Conservation (phyloP, 23 tunicate genomes). For the Phallusia fumigata region DNA sequence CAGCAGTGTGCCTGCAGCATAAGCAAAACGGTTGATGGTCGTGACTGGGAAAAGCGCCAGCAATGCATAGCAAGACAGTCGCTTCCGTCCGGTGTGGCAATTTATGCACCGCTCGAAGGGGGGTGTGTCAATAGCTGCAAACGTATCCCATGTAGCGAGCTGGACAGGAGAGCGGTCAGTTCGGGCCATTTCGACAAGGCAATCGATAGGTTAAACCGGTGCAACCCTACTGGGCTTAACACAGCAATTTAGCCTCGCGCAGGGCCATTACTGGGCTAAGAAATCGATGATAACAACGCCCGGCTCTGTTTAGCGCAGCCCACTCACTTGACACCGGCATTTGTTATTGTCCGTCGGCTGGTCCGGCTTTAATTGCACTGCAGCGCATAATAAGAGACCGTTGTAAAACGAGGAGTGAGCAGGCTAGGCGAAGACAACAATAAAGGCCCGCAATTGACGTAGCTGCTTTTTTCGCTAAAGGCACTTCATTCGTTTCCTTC, state of each 20-base stretch:
- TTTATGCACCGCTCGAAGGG: too few relatives aligned
- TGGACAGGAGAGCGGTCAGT: not conserved
- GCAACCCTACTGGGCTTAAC: not conserved
- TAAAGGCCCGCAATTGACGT: not conserved
- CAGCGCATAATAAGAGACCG: not conserved
- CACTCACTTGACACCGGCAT: not conserved
- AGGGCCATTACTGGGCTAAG: not conserved
- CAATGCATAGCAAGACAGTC: not conserved
- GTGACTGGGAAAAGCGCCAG: not conserved
- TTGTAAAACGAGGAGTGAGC: not conserved
- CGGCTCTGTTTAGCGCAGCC: not conserved
- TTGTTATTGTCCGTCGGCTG: not conserved
- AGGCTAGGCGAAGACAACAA: not conserved
- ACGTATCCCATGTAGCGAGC: not conserved
- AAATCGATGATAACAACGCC: not conserved
- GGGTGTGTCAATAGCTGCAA: constrained; percentile 3
- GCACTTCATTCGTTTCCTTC: constrained; percentile 14
- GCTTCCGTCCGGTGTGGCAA: not conserved
- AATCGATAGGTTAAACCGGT: not conserved
- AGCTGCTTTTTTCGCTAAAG: not conserved
- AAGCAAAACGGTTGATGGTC: not conserved
- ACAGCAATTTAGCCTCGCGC: not conserved
- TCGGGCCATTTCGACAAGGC: not conserved
- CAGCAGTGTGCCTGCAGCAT: constrained; percentile 81
- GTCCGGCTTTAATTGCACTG: not conserved